Conservation (phyloP, 2,797 vertebrate species). For the Kryptopterus vitreolus region DNA sequence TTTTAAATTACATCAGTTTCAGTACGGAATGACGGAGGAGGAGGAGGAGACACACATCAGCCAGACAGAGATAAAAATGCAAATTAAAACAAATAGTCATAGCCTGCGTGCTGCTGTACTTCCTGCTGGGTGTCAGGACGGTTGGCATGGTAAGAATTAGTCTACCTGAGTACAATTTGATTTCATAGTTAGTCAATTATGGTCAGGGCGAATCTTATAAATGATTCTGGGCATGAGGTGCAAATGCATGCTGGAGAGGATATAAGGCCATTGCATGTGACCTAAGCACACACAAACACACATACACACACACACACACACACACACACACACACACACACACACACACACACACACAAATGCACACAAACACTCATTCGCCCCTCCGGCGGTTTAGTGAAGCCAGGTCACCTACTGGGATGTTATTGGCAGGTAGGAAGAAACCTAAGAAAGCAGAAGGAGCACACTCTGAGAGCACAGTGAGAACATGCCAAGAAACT, state of each 20-base stretch:
- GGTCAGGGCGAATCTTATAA: not conserved
- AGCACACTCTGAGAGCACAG: not conserved
- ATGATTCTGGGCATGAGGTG: not conserved
- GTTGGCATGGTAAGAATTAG: not conserved
- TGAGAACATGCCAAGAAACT: not conserved
- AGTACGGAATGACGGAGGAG: not conserved
- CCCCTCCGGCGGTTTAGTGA: not conserved
- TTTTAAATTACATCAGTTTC: not conserved
- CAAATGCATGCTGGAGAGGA: not conserved
- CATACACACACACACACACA: not conserved
- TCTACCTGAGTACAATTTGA: not conserved
- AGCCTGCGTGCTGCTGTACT: not conserved
- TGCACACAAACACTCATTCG: not conserved
- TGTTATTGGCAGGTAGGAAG: not conserved
- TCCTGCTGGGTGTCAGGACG: not conserved
- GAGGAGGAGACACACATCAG: not conserved
- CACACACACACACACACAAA: too few species aligned
- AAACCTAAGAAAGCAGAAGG: not conserved
- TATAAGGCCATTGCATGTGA: too few species aligned
- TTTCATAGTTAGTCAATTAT: not conserved
- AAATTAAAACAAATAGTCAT: constrained; percentile 1
- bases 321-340: too few species aligned
- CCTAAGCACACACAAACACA: too few species aligned
- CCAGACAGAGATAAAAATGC: not conserved
- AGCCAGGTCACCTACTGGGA: not conserved